Evolutionary conservation across 2,113 vertebrate genomes (phyloP).

Genomic region (Sturnira hondurensis): DNA sequence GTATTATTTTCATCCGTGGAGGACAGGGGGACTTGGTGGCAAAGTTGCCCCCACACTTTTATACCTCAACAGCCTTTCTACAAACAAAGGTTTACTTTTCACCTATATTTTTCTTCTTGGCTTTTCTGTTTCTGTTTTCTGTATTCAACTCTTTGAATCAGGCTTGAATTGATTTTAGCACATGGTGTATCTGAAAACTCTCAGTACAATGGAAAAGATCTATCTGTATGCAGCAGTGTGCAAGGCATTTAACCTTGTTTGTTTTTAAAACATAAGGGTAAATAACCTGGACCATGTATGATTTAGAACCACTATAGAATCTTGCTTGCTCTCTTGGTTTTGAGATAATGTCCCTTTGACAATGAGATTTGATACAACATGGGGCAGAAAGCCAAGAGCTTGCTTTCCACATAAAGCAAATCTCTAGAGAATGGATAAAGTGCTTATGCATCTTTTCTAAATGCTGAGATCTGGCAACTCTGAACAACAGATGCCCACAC

Average conservation of each 20-base stretch:
- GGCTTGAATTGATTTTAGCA: not conserved
- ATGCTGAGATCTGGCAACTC: not conserved
- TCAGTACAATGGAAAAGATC: not conserved
- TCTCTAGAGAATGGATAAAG: not conserved
- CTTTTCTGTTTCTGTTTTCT: not conserved
- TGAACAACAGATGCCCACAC: not conserved
- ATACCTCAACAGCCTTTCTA: not conserved
- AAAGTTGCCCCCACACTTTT: too few relatives aligned
- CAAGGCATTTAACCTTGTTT: not conserved
- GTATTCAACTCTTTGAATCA: not conserved
- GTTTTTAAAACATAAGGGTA: not conserved
- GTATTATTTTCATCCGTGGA: too few relatives aligned
- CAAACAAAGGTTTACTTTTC: slow-evolving; percentile 3
- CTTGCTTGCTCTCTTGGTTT: not conserved
- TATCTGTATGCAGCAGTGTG: not conserved
- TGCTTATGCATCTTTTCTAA: not conserved
- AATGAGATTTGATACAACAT: not conserved
- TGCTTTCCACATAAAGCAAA: slow-evolving; percentile 10
- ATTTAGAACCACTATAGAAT: not conserved
- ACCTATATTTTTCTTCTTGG: not conserved
- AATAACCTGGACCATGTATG: not conserved
- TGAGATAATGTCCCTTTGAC: not conserved
- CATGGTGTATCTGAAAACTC: not conserved
- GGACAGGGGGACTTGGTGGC: too few relatives aligned
- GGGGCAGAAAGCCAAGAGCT: not conserved